These are phyloP conservation scores for Cephus nigrinus DNA, from an alignment of 2,888 invertebrate genomes.

Conservation along the genomic window DNA sequence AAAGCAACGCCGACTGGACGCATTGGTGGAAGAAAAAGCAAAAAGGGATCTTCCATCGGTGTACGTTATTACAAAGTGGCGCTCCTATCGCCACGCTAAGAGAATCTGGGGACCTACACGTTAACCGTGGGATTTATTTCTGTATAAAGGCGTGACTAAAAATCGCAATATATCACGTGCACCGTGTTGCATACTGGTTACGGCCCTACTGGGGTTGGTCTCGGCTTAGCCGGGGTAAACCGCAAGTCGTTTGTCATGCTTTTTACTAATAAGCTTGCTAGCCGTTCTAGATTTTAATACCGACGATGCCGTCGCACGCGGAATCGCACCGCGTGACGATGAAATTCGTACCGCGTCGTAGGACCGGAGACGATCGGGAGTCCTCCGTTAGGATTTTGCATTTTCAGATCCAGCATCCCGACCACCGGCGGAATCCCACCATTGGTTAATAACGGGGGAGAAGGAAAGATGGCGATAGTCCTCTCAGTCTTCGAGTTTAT, in stretches of 20 bases:
- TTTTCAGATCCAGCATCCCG: too few relatives aligned
- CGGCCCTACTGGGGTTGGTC: slow-evolving; percentile 52
- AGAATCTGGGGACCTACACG: slow-evolving; percentile 47
- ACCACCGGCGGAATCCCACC: neutral
- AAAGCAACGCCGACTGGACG: neutral
- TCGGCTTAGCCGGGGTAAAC: slow-evolving; percentile 52
- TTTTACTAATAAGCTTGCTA: slow-evolving; percentile 55
- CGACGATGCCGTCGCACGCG: neutral
- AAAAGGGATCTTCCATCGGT: slow-evolving; percentile 7
- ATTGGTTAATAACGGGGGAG: neutral
- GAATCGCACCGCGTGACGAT: neutral
- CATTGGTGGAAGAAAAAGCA: neutral
- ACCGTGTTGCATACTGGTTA: slow-evolving; percentile 48
- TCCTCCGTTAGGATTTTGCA: neutral
- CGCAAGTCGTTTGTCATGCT: slow-evolving; percentile 59
- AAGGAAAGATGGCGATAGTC: neutral
- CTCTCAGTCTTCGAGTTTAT: neutral
- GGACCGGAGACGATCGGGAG: neutral
- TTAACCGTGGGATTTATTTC: slow-evolving; percentile 55
- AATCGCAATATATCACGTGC: slow-evolving; percentile 55
- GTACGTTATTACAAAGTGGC: slow-evolving; percentile 8
- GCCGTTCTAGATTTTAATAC: slow-evolving; percentile 32
- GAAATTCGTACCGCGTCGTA: neutral
- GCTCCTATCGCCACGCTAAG: slow-evolving; percentile 19
- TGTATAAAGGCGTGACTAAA: slow-evolving; percentile 60